Base-by-base conservation (phyloP, 2,888 invertebrate genomes). In the Dichetophora obliterata region DNA sequence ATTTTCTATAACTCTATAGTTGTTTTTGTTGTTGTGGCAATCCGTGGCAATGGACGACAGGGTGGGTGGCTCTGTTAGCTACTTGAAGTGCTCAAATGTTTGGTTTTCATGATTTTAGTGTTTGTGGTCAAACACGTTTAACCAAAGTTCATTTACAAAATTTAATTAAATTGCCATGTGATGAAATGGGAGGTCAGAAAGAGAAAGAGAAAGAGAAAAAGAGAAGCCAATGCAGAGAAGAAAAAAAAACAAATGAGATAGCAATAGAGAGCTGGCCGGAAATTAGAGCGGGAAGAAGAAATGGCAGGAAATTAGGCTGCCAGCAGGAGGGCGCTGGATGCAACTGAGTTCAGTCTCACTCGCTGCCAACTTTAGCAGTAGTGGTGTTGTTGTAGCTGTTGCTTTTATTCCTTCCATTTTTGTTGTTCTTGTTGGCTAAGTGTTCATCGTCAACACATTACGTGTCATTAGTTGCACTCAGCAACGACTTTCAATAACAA, bases 371-470 rank as follows among this genome's bases (percentile, higher is more conserved):
- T 16, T 43, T 37, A 22, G 54, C 27, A 5, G 57, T 48, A 43
- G 57, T 68, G 68, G 34, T 52, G 65, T 72, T 68, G 31, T 68
- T 43, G 43, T 73, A 48, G 27, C 24, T 43, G 22, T 70, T 63
- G 16, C 2, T 50, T 22, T 69, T n/a, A 16, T 69, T 52, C 5
- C 6, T 50, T 16, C 24, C 4, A 22, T 52, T 37, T 24, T 52
- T 14, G 16, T 52, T 37, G 3, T 34, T 75, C 34, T 69, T 69
- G 24, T 27, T n/a, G 52, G 31, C 31, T n/a, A 77, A 79, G 81
- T 82, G 79, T 81, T 80, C 80, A 80, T 79, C 81, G 71, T 68
- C 72, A 61, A 72, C 72, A 61, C 72, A 72, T 61, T 48, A 72
- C 61, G 72, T 72, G 59, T 59, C 72, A 72, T 72, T 72, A 72